Evolutionary conservation across 2,888 invertebrate species (phyloP).

Genomic region (Yponomeuta plumbellus): DNA sequence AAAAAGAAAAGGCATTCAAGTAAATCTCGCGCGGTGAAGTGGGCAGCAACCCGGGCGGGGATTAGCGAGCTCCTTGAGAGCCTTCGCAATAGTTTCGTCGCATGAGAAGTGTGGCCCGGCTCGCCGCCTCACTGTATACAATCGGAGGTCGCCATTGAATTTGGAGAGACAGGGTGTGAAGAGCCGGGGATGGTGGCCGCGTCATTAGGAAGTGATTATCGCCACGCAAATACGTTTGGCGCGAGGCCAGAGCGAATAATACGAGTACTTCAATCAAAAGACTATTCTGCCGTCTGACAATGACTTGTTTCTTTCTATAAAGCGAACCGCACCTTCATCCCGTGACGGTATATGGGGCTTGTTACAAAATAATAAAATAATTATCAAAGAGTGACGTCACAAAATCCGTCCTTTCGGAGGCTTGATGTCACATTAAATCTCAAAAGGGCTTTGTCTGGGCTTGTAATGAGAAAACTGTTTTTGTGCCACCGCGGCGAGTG

Average conservation of each 20-base stretch:
- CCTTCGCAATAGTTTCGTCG: not conserved
- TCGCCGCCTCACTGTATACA: not conserved
- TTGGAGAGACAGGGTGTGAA: not conserved
- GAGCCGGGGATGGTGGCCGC: not conserved
- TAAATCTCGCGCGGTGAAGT: not conserved
- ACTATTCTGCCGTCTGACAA: not conserved
- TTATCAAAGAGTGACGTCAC: conserved; percentile 8
- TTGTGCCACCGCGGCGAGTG: not conserved
- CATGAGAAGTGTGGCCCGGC: not conserved
- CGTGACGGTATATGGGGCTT: not conserved
- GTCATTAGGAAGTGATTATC: conserved; percentile 3
- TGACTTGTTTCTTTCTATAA: not conserved
- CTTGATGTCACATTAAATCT: conserved; percentile 6
- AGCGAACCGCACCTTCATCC: not conserved
- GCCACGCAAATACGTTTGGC: not conserved
- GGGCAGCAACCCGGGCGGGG: not conserved
- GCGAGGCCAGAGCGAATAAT: not conserved
- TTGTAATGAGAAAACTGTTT: conserved; percentile 9
- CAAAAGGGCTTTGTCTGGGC: conserved; percentile 6
- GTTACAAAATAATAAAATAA: conserved; percentile 10
- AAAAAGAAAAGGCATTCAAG: not conserved
- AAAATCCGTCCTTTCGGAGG: conserved; percentile 8
- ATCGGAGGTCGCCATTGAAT: not conserved
- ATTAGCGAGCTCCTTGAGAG: not conserved
- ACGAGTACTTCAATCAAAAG: not conserved